Evolutionary conservation across 2,888 invertebrate genomes (phyloP), one percentile per base, ranked within the genome.

Genomic region (Carabus problematicus): DNA sequence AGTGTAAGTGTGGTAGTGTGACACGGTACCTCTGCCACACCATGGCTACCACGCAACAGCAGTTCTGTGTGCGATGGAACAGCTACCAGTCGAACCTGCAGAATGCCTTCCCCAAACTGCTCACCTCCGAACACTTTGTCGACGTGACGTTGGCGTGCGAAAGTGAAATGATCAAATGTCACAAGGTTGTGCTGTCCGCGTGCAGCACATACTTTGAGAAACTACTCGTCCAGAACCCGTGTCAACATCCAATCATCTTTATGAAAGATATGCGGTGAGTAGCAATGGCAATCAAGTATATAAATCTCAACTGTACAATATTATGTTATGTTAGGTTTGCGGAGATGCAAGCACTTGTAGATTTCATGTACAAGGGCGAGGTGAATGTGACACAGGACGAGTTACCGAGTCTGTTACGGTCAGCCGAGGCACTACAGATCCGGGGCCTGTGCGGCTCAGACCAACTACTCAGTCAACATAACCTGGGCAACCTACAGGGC

Each of bases 331-430:
- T 54, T 77, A 87, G 87, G 77, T 89, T 93, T 78, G 91, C 91
- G 83, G 93, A 94, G 77, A 91, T 94, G 82, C 92, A 94, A 76
- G 93, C 93, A 0, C 82, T 94, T 54, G 93, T 94, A 42, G 93
- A 93, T 81, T 94, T 94, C 78, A 94, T 94, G 94, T 94, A 94
- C 81, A 92, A 92, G 77, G 94, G 94, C 0, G 94, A 94, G 79
- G 94, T 94, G 41, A 93, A 93, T 77, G 93, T 94, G 0, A 91
- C 92, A 2, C 93, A 94, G 76, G 92, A 93, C 67, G 92, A 93
- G 71, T 82, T 94, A 61, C 91, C 92, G 41, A 91, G 91, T 73
- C 81, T 94, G n/a, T 82, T 94, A 8, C 91, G 91, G 77, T 92
- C 93, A 0, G 94, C 94, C 0, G 93, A 94, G 77, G 91, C 93